These are phyloP conservation scores for Glossophaga mutica DNA, from an alignment of 2,797 vertebrate genomes.

Conservation along the genomic window DNA sequence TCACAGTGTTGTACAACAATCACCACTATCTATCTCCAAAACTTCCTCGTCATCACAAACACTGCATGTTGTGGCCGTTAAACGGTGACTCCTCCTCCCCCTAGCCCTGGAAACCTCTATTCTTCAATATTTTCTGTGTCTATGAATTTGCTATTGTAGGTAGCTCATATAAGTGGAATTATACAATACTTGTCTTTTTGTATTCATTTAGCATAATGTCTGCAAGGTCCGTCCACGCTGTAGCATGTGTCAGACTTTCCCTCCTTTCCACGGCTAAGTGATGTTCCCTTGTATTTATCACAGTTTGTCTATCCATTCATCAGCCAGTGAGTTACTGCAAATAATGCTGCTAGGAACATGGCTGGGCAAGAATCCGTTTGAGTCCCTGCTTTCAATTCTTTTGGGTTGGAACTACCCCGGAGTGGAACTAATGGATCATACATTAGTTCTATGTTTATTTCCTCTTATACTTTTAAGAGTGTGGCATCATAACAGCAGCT, in stretches of 20 bases:
- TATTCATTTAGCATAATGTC: neutral
- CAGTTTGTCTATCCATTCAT: neutral
- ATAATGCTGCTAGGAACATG: neutral
- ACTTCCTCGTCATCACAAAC: neutral
- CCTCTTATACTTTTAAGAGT: neutral
- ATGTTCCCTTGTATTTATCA: neutral
- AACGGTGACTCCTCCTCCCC: neutral
- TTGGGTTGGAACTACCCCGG: neutral
- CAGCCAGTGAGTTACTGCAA: neutral
- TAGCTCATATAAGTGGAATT: neutral
- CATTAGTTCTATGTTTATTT: neutral
- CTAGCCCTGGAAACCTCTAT: neutral
- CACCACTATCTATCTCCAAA: neutral
- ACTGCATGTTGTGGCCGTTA: neutral
- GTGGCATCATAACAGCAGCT: neutral
- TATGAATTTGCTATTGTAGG: neutral
- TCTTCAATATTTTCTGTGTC: neutral
- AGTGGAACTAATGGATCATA: neutral
- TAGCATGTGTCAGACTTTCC: neutral
- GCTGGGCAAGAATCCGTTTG: neutral
- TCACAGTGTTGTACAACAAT: neutral
- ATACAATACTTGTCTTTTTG: neutral
- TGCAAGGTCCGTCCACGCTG: neutral
- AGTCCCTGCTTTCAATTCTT: neutral
- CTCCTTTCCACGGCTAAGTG: neutral